These are phyloP conservation scores for Vespertilio murinus DNA, from an alignment of 2,797 vertebrate genomes.

Conservation along the genomic window DNA sequence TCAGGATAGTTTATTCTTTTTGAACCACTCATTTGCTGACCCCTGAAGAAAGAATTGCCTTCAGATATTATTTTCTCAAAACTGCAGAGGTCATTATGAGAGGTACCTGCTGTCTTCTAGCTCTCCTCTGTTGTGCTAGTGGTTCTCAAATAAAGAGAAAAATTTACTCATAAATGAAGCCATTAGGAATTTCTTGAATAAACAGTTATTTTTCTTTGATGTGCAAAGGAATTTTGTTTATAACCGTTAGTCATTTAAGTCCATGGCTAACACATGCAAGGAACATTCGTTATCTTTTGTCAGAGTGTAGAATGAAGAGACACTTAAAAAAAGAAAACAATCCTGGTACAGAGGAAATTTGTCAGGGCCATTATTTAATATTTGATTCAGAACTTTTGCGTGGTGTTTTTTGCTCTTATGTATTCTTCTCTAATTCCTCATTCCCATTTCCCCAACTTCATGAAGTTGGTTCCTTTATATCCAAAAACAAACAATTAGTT, in stretches of 20 bases:
- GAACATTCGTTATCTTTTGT: conserved; percentile 44
- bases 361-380: not conserved
- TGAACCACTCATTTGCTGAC: conserved; percentile 72
- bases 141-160: conserved; percentile 70
- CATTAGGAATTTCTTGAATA: conserved; percentile 78
- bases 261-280: conserved; percentile 33
- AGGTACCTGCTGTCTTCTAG: conserved; percentile 69
- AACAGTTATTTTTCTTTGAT: conserved; percentile 72
- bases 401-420: not conserved
- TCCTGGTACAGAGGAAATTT: conserved; percentile 13
- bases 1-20: conserved; percentile 75
- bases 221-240: conserved; percentile 72
- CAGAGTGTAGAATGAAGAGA: conserved; percentile 55
- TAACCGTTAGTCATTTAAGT: conserved; percentile 63
- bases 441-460: not conserved
- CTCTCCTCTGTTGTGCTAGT: conserved; percentile 50
- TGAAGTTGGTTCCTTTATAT: conserved; percentile 6
- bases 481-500: conserved; percentile 24
- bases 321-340: not conserved
- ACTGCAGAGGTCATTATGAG: conserved; percentile 73
- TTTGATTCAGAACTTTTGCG: conserved; percentile 16
- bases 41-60: conserved; percentile 73
- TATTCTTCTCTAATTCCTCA: not conserved
- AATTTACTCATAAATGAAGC: conserved; percentile 74
- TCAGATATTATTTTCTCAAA: conserved; percentile 77